Percentiles rank a stretch among this genome's conserved stretches.
Evolutionary conservation across 2,888 invertebrate genomes (phyloP).

Genomic region (Scaptodrosophila latifasciaeformis): DNA sequence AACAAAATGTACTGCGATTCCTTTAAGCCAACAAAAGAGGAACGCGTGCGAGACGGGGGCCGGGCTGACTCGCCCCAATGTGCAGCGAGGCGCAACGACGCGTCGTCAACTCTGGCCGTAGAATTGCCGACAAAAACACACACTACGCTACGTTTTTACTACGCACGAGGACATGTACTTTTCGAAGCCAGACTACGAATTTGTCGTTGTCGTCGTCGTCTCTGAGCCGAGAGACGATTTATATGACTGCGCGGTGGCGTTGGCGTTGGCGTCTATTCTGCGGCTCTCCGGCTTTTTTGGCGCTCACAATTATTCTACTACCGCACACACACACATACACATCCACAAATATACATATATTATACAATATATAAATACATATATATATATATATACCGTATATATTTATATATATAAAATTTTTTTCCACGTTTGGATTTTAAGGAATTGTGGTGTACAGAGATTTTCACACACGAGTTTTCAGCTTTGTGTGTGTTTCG

Average conservation of each 20-base stretch:
- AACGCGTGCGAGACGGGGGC: no score
- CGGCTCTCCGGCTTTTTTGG: constrained; percentile 64
- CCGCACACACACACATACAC: constrained; percentile 18
- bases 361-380: constrained; percentile 31
- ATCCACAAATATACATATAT: constrained; percentile 3
- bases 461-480: constrained; percentile 60
- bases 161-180: constrained; percentile 39
- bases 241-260: constrained; percentile 50
- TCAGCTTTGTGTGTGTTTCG: constrained; percentile 26
- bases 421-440: constrained; percentile 46
- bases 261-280: constrained; percentile 10
- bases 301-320: constrained; percentile 55
- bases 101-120: constrained; percentile 23
- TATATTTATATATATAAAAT: constrained; percentile 38
- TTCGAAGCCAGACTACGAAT: no score
- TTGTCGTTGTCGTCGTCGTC: no score
- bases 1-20: no score
- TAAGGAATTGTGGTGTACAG: constrained; percentile 69
- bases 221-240: no score
- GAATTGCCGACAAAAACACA: constrained; percentile 50
- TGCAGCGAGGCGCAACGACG: constrained; percentile 48
- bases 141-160: constrained; percentile 53
- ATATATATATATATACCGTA: constrained; percentile 35
- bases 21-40: no score
- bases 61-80: constrained; percentile 35